Evolutionary conservation across 2,797 vertebrate genomes (phyloP), one percentile per base, ranked within the genome.

Genomic region (Schizopygopsis malacanthus): DNA sequence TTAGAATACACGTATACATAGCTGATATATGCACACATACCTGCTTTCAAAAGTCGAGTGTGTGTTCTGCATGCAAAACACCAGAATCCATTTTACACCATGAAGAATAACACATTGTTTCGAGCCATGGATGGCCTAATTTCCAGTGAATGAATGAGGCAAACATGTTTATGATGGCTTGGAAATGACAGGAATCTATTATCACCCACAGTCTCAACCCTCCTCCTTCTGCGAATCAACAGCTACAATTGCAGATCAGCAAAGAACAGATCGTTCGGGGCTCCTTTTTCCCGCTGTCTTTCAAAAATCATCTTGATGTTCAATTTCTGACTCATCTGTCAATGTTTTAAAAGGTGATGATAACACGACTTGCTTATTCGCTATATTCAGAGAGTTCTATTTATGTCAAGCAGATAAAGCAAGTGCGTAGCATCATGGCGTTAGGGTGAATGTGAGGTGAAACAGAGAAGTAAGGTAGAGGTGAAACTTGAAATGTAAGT

Each of bases 161-260:
- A 41, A 59, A 12, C 22, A 25, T 41, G 25, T 72, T 72, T 59
- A 72, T 79, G 50, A 45, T 1, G 5, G 52, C n/a, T 33, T 79
- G 63, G 61, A 79, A 85, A 72, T 65, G 73, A 88, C 87, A 82
- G 56, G 16, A 73, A 85, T 63, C 37, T 54, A 85, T 88, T 85
- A 85, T 87, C 71, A 43, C 47, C 52, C 33, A 56, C 71, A 28
- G 79, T 77, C 72, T 65, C 79, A 41, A 65, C 77, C 61, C 69
- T 56, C 28, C 37, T 41, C 47, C 56, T 75, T 52, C 63, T 11
- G 45, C 41, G 7, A 33, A 71, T 47, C 79, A 76, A 54, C 63
- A 81, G 81, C 71, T 63, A 50, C 50, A 82, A 69, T 28, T 39
- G 72, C 73, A 33, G 45, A 43, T 63, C 81, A 25, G 70, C 72